A percentile compares a stretch with the other conserved stretches of the same genome.
phyloP scores from a whole-genome alignment of 2,888 invertebrate species.

The Oxytorus armatus region DNA sequence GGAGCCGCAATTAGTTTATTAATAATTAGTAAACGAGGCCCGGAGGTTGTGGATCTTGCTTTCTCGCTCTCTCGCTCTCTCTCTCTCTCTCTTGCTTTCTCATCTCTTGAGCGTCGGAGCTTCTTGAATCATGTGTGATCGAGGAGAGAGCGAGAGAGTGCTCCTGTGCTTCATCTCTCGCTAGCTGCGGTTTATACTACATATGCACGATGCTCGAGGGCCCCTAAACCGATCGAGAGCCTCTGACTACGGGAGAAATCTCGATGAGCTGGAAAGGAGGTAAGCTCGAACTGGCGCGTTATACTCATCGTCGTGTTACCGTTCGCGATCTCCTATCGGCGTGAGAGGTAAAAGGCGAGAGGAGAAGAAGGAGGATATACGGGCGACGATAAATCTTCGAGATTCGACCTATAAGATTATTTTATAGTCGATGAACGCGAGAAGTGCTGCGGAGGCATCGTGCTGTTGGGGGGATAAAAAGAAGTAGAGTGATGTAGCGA shows the following conservation, averaged over 20 bases:
- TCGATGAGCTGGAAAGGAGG: constrained; percentile 12
- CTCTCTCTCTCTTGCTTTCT: constrained; percentile 16
- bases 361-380: constrained; percentile 3
- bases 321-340: constrained; percentile 46
- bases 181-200: constrained; percentile 25
- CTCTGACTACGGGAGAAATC: constrained; percentile 4
- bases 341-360: constrained; percentile 6
- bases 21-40: constrained; percentile 82
- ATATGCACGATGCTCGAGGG: constrained; percentile 42
- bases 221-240: constrained; percentile 58
- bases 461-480: background rate
- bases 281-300: constrained; percentile 29
- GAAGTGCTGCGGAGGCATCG: constrained; percentile 1
- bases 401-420: constrained; percentile 62
- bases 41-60: constrained; percentile 46
- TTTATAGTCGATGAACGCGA: constrained; percentile 53
- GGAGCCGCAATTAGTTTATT: constrained; percentile 84
- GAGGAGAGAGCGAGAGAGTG: constrained; percentile 50
- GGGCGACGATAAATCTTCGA: constrained; percentile 59
- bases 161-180: constrained; percentile 45
- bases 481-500: background rate
- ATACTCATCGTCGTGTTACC: constrained; percentile 56
- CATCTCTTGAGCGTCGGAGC: constrained; percentile 16
- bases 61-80: constrained; percentile 30
- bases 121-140: constrained; percentile 65